A percentile compares a stretch with the other conserved stretches of the same genome.
These are phyloP conservation scores for Protobothrops flavoviridis DNA, from an alignment of 2,113 vertebrate genomes.

Conservation along the genomic window DNA sequence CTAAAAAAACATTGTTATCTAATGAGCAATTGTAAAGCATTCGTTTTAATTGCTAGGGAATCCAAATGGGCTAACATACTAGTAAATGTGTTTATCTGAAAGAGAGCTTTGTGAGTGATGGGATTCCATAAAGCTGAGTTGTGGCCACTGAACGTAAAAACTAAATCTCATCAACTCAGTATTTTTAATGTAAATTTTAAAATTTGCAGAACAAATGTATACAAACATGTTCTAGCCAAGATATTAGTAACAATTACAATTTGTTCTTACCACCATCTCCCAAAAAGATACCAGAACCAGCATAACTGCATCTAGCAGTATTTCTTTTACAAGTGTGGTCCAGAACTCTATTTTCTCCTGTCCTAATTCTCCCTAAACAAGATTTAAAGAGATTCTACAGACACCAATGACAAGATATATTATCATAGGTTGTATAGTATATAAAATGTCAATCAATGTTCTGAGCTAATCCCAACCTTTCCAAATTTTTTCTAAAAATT, in stretches of 20 bases:
- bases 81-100: constrained; percentile 12
- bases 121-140: constrained; percentile 59
- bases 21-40: not conserved
- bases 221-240: constrained; percentile 34
- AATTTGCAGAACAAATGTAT: constrained; percentile 40
- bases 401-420: not conserved
- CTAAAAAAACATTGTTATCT: not conserved
- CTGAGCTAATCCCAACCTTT: not conserved
- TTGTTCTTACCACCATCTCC: not conserved
- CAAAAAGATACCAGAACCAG: not conserved
- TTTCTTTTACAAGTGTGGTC: not conserved
- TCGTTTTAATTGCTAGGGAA: not conserved
- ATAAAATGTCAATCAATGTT: not conserved
- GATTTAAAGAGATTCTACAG: not conserved
- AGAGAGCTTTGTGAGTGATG: constrained; percentile 39
- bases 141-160: constrained; percentile 55
- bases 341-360: not conserved
- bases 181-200: constrained; percentile 57
- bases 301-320: rapidly evolving
- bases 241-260: not conserved
- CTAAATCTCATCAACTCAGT: constrained; percentile 57
- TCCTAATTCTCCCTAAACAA: not conserved
- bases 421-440: not conserved
- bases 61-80: not conserved
- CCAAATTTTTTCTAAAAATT: not conserved